phyloP scores from a whole-genome alignment of 2,888 invertebrate genomes.

The Tipula vernalis region DNA sequence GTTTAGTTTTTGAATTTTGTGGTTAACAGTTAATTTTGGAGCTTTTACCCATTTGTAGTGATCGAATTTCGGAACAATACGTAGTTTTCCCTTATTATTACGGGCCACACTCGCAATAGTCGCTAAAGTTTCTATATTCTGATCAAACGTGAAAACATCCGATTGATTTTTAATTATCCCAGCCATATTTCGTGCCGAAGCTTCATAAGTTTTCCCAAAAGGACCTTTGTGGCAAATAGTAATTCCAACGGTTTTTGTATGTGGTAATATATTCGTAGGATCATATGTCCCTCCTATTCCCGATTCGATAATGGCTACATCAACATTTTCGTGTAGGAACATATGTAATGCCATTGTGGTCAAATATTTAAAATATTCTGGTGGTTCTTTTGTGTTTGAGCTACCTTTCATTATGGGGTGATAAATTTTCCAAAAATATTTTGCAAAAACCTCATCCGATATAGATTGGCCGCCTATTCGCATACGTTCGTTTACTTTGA shows the following conservation, averaged over 20 bases:
- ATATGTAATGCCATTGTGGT: conserved; percentile 84
- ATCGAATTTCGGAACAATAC: conserved; percentile 45
- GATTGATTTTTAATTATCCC: conserved; percentile 80
- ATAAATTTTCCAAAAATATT: conserved; percentile 74
- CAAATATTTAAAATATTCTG: conserved; percentile 90
- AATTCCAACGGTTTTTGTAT: conserved; percentile 78
- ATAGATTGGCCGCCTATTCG: conserved; percentile 75
- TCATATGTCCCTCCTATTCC: conserved; percentile 94
- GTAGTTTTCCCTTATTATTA: conserved; percentile 45
- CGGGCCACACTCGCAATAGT: conserved; percentile 39
- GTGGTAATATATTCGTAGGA: conserved; percentile 80
- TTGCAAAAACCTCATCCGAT: conserved; percentile 55
- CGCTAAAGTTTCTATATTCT: conserved; percentile 44
- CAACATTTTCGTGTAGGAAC: conserved; percentile 73
- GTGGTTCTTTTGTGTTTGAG: conserved; percentile 59
- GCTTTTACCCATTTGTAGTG: conserved; percentile 41
- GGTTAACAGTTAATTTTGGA: conserved; percentile 33
- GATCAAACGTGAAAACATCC: conserved; percentile 62
- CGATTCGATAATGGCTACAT: conserved; percentile 91
- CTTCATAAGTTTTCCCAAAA: conserved; percentile 66
- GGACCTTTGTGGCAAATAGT: conserved; percentile 81
- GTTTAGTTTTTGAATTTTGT: conserved; percentile 58
- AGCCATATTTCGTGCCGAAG: conserved; percentile 90
- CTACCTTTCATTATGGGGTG: conserved; percentile 29
- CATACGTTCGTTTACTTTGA: conserved; percentile 84